Evolutionary conservation across 2,797 vertebrate genomes (phyloP).

Genomic region (Sebastolobus altivelis): DNA sequence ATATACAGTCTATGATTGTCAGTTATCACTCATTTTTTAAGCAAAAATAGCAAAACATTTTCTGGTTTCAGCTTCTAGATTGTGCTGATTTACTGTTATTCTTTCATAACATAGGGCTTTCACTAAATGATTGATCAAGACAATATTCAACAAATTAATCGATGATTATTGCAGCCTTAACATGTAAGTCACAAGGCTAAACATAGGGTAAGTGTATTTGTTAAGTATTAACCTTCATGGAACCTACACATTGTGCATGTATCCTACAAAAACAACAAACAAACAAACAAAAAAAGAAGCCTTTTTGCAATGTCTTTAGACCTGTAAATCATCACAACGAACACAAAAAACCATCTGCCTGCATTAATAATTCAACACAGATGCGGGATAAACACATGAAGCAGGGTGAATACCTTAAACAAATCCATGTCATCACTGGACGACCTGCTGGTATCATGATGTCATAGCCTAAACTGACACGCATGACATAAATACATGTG

Average conservation of each 20-base stretch:
- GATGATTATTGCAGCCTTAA: neutral
- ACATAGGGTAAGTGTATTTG: neutral
- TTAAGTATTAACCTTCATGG: neutral
- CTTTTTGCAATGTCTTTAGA: neutral
- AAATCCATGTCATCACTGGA: conserved; percentile 21
- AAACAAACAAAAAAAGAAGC: fast-evolving
- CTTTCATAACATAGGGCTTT: too few species aligned
- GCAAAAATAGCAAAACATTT: neutral
- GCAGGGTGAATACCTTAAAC: neutral
- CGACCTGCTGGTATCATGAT: conserved; percentile 6
- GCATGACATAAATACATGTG: conserved; percentile 5
- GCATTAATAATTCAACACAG: neutral
- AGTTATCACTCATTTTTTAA: too few species aligned
- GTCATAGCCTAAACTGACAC: conserved; percentile 10
- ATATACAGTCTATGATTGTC: too few species aligned
- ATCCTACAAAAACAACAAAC: neutral
- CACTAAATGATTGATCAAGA: too few species aligned
- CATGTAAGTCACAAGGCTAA: neutral
- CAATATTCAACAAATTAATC: neutral
- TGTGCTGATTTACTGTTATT: neutral
- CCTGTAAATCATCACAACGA: neutral
- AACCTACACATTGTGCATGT: neutral
- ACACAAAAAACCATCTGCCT: neutral
- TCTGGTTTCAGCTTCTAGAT: neutral
- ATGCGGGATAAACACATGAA: neutral